These are phyloP conservation scores for Dendrolimus punctatus DNA, from an alignment of 1,140 invertebrate genomes.

Conservation along the genomic window DNA sequence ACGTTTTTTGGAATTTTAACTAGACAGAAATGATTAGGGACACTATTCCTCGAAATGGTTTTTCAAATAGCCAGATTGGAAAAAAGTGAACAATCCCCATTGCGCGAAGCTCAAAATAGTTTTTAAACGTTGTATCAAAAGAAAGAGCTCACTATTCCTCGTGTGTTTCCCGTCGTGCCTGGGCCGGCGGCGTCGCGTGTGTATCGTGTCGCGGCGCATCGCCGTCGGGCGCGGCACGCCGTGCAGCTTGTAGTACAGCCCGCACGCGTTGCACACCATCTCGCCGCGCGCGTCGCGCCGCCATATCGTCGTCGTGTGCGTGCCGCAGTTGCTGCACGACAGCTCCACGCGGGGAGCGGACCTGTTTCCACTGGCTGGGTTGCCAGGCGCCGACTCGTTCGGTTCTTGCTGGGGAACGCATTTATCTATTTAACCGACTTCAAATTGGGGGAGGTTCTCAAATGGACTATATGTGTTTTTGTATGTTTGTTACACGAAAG, in stretches of 20 bases:
- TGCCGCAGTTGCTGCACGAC: constrained; percentile 88
- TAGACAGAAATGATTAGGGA: too few species aligned
- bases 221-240: constrained; percentile 91
- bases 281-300: constrained; percentile 89
- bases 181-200: constrained; percentile 93
- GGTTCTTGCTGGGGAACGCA: constrained; percentile 1
- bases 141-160: constrained; percentile 40
- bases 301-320: constrained; percentile 94
- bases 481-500: too few species aligned
- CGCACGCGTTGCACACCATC: constrained; percentile 96
- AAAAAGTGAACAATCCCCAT: too few species aligned
- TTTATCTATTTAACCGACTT: too few species aligned
- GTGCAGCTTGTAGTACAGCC: constrained; percentile 94
- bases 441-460: too few species aligned
- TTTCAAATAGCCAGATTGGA: too few species aligned
- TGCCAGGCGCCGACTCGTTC: constrained; percentile 3
- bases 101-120: too few species aligned
- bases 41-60: too few species aligned
- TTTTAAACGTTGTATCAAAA: constrained; percentile 1
- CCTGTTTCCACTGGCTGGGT: constrained; percentile 31
- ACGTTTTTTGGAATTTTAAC: too few species aligned
- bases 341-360: constrained; percentile 76
- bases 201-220: constrained; percentile 97
- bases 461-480: too few species aligned
- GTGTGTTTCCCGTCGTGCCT: constrained; percentile 75